Evolutionary conservation across 2,797 vertebrate species (phyloP).

Genomic region (Lithobates sylvaticus): DNA sequence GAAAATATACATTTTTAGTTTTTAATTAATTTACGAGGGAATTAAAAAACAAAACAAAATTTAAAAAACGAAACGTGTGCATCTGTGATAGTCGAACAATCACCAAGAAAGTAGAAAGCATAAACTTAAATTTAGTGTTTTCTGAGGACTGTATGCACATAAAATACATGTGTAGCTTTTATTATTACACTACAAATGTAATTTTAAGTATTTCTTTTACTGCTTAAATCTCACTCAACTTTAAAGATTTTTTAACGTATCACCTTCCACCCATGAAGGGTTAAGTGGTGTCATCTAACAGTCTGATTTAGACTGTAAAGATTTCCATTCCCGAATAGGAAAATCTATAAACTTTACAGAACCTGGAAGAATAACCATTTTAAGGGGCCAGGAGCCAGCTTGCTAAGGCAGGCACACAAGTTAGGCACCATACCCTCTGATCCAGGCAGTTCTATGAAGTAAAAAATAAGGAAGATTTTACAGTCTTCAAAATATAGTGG

Average conservation of each 20-base stretch:
- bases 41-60: too few relatives aligned
- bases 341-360: conserved; percentile 59
- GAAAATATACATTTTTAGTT: too few relatives aligned
- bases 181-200: neutral
- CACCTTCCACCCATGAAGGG: conserved; percentile 1
- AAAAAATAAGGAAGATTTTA: neutral
- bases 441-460: conserved; percentile 23
- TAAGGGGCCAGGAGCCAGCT: conserved; percentile 17
- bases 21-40: too few relatives aligned
- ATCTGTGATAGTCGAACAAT: too few relatives aligned
- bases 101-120: neutral
- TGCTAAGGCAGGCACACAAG: conserved; percentile 5
- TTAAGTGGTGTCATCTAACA: conserved; percentile 24
- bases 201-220: neutral
- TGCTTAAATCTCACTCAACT: neutral
- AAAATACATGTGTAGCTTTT: too few relatives aligned
- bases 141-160: neutral
- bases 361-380: conserved; percentile 55
- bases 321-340: conserved; percentile 60
- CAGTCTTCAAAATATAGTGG: neutral
- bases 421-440: conserved; percentile 20
- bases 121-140: neutral
- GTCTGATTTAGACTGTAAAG: conserved; percentile 39
- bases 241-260: neutral
- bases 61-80: too few relatives aligned